A percentile compares a stretch with the other conserved stretches of the same genome.
These are phyloP conservation scores for Coecobrya sp. DNA, from an alignment of 2,888 invertebrate genomes.

Conservation along the genomic window DNA sequence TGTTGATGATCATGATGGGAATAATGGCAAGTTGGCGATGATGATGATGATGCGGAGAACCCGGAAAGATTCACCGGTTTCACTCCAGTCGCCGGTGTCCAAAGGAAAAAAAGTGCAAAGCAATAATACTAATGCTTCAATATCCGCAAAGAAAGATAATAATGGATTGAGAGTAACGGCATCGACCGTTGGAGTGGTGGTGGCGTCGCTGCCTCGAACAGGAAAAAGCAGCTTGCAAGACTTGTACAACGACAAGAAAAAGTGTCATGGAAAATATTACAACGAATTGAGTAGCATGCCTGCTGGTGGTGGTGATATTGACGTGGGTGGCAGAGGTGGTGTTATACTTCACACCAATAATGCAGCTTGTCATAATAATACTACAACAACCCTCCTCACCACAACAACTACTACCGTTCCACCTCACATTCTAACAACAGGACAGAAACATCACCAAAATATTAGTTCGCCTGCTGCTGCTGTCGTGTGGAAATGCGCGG, in stretches of 20 bases:
- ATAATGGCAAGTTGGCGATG: background rate
- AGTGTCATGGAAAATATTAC: slow-evolving; percentile 13
- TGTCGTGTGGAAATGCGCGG: slow-evolving; percentile 85
- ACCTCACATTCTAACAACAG: background rate
- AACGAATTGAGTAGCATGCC: background rate
- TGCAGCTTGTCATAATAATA: slow-evolving; percentile 44
- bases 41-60: background rate
- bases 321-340: slow-evolving; percentile 54
- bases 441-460: background rate
- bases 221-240: background rate
- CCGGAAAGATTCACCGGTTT: background rate
- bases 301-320: slow-evolving; percentile 21
- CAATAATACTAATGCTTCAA: background rate
- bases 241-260: background rate
- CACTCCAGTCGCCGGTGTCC: background rate
- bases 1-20: background rate
- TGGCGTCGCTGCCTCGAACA: background rate
- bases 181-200: background rate
- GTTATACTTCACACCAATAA: slow-evolving; percentile 41
- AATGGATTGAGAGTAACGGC: background rate
- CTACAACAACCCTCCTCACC: background rate
- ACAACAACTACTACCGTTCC: slow-evolving; percentile 31
- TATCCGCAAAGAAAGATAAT: background rate
- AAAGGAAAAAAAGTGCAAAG: slow-evolving; percentile 15
- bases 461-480: slow-evolving; percentile 79